These are phyloP conservation scores for Apolygus lucorum DNA, from an alignment of 1,140 invertebrate genomes.

Conservation along the genomic window DNA sequence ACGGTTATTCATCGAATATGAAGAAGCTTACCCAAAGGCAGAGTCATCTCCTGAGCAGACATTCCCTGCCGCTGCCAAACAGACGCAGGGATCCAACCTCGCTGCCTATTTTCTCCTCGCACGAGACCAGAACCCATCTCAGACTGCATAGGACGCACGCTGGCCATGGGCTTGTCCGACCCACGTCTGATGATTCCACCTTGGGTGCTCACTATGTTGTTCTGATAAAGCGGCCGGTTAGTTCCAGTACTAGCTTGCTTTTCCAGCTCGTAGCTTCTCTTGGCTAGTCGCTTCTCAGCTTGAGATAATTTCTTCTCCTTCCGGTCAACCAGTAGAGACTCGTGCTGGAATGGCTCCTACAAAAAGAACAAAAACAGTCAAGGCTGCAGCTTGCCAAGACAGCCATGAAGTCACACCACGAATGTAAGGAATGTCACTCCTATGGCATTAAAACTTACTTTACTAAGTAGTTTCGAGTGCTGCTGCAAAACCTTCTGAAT, in stretches of 20 bases:
- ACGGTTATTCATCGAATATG: too few relatives aligned
- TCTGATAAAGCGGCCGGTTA: constrained; percentile 31
- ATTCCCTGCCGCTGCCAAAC: constrained; percentile 86
- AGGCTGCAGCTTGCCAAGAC: too few relatives aligned
- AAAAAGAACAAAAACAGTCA: constrained; percentile 18
- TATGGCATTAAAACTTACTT: constrained; percentile 43
- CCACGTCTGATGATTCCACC: constrained; percentile 29
- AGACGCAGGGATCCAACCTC: constrained; percentile 73
- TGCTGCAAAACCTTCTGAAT: constrained; percentile 63
- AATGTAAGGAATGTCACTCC: too few relatives aligned
- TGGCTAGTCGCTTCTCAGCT: constrained; percentile 87
- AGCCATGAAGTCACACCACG: too few relatives aligned
- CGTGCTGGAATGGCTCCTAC: constrained; percentile 89
- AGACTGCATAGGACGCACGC: constrained; percentile 47
- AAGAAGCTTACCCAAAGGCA: constrained; percentile 58
- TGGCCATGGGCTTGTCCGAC: constrained; percentile 45
- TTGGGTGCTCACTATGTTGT: constrained; percentile 4
- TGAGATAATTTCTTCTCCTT: constrained; percentile 93
- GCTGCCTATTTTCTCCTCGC: constrained; percentile 26
- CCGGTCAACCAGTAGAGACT: constrained; percentile 87
- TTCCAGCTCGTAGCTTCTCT: constrained; percentile 86
- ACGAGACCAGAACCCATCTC: constrained; percentile 39
- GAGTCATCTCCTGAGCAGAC: constrained; percentile 86
- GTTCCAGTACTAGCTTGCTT: constrained; percentile 62
- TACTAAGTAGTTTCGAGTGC: constrained; percentile 62